These are phyloP conservation scores for Lepidonotus clava DNA, from an alignment of 2,888 invertebrate species.

Conservation along the genomic window DNA sequence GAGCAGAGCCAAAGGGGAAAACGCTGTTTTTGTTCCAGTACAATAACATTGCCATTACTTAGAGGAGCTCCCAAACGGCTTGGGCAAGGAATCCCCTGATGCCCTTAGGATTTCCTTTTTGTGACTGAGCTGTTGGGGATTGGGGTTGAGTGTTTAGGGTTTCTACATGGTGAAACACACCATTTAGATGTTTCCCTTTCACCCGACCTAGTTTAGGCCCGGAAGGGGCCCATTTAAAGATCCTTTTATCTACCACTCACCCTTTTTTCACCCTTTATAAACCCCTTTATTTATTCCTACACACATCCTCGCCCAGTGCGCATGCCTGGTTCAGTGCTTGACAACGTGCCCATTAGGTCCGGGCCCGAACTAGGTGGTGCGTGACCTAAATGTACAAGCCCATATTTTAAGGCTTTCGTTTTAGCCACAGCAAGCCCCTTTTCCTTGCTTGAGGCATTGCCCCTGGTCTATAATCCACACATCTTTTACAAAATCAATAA, in stretches of 20 bases:
- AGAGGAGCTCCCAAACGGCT: too few relatives aligned
- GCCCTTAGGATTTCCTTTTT: too few relatives aligned
- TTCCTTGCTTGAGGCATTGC: background rate
- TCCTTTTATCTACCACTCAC: background rate
- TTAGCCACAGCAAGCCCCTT: background rate
- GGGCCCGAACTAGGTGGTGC: background rate
- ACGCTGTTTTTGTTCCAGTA: conserved; percentile 4
- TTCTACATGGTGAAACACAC: background rate
- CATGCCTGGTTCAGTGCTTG: too few relatives aligned
- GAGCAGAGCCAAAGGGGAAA: background rate
- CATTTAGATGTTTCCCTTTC: background rate
- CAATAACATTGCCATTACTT: background rate
- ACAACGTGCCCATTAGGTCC: background rate
- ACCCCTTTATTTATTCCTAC: too few relatives aligned
- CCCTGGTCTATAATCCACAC: background rate
- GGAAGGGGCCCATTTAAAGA: background rate
- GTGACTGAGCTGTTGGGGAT: background rate
- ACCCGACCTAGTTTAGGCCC: background rate
- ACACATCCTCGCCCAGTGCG: too few relatives aligned
- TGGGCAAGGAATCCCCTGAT: too few relatives aligned
- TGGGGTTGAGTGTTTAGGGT: background rate
- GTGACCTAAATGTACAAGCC: background rate
- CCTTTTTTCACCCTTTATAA: background rate
- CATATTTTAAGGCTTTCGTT: background rate
- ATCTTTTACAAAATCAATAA: conserved; percentile 1